phyloP scores from a whole-genome alignment of 2,113 vertebrate genomes.

The Struthidea cinerea region DNA sequence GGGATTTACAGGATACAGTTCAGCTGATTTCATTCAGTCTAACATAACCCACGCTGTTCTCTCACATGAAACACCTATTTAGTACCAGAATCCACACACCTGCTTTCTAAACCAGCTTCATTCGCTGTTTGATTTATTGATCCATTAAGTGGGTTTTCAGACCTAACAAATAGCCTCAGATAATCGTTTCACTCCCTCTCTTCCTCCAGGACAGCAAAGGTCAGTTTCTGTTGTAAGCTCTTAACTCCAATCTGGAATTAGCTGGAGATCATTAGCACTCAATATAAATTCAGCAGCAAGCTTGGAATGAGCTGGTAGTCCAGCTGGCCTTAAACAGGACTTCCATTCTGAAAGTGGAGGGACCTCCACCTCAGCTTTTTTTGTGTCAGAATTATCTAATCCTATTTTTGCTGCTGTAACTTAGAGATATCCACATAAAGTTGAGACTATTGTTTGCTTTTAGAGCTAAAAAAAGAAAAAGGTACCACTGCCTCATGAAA shows the following conservation, averaged over 20 bases:
- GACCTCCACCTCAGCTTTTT: neutral
- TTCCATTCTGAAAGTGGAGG: neutral
- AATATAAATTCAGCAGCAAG: neutral
- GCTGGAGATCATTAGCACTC: slow-evolving; percentile 23
- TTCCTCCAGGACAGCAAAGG: neutral
- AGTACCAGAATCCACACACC: neutral
- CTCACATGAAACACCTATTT: neutral
- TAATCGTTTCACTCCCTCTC: neutral
- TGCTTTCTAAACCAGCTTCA: neutral
- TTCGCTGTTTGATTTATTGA: slow-evolving; percentile 20
- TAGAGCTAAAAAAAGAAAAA: neutral
- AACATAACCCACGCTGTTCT: neutral
- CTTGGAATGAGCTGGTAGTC: neutral
- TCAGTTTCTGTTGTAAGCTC: neutral
- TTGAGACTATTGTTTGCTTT: neutral
- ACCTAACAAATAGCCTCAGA: neutral
- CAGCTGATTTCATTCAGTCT: neutral
- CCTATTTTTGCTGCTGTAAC: neutral
- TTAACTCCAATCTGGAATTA: slow-evolving; percentile 24
- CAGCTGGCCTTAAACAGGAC: neutral
- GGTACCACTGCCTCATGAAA: neutral
- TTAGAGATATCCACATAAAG: neutral
- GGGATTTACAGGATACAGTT: neutral
- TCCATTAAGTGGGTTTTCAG: neutral
- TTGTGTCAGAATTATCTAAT: neutral